Conservation (phyloP, 2,888 invertebrate genomes). For the Stratiomys singularior region DNA sequence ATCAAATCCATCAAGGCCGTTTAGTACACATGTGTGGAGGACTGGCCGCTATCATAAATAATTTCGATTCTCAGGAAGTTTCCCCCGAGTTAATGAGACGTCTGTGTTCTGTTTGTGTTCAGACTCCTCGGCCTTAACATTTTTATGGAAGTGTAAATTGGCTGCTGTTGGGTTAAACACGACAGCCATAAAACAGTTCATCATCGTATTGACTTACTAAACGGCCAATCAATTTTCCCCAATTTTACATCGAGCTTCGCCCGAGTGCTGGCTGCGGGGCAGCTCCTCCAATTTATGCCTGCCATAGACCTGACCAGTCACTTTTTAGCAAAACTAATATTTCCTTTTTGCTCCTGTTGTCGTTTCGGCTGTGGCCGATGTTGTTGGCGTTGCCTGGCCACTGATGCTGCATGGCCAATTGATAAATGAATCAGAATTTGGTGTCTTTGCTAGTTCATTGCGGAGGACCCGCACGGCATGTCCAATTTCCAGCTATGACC, state of each 20-base stretch:
- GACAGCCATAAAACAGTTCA: conserved; percentile 32
- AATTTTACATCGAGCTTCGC: conserved; percentile 13
- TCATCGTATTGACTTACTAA: conserved; percentile 18
- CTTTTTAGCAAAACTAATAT: conserved; percentile 33
- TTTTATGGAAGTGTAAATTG: conserved; percentile 40
- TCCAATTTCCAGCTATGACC: conserved; percentile 51
- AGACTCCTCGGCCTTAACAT: neutral
- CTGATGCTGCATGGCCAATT: conserved; percentile 5
- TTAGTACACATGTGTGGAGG: neutral
- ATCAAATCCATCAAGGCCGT: conserved; percentile 19
- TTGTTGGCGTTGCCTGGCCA: neutral
- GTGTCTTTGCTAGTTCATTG: conserved; percentile 28
- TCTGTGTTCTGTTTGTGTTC: neutral
- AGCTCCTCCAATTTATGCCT: neutral
- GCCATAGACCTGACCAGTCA: neutral
- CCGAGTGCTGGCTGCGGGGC: neutral
- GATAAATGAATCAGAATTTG: conserved; percentile 31
- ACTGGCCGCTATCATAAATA: conserved; percentile 9
- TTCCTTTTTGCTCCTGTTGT: conserved; percentile 3
- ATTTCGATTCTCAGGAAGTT: conserved; percentile 27
- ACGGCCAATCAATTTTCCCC: conserved; percentile 22
- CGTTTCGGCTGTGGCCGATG: neutral
- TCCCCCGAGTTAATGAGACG: conserved; percentile 21
- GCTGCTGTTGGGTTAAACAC: conserved; percentile 24
- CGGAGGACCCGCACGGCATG: conserved; percentile 34